Conservation (phyloP, 2,888 invertebrate species). For the Drosophila putrida region DNA sequence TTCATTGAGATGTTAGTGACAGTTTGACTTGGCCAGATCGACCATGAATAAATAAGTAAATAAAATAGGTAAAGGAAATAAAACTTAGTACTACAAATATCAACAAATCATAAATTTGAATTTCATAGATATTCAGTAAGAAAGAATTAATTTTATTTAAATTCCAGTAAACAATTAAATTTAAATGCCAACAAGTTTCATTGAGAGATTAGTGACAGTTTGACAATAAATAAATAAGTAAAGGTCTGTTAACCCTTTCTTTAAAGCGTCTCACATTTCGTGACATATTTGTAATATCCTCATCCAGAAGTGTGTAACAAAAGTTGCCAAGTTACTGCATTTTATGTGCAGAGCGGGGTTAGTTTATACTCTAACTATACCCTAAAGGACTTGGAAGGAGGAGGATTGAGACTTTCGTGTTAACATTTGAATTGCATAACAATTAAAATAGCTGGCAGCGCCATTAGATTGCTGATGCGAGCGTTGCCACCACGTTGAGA, state of each 20-base stretch:
- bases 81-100: too few species aligned
- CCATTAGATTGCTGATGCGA: slow-evolving; percentile 28
- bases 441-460: slow-evolving; percentile 70
- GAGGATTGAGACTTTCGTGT: background rate
- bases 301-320: slow-evolving; percentile 22
- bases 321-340: slow-evolving; percentile 26
- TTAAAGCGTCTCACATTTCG: background rate
- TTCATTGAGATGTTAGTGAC: too few species aligned
- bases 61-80: too few species aligned
- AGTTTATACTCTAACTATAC: slow-evolving; percentile 2
- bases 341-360: slow-evolving; percentile 26
- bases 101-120: too few species aligned
- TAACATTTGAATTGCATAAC: slow-evolving; percentile 67
- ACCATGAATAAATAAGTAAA: too few species aligned
- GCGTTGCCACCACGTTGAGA: slow-evolving; percentile 13
- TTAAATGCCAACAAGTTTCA: too few species aligned
- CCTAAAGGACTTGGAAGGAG: background rate
- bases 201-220: too few species aligned
- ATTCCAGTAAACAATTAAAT: too few species aligned
- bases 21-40: too few species aligned
- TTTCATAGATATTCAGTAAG: too few species aligned
- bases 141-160: too few species aligned
- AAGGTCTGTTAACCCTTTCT: background rate
- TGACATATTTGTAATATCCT: background rate
- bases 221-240: too few species aligned